A percentile compares a stretch with the other conserved stretches of the same genome.
Evolutionary conservation across 1,140 invertebrate genomes (phyloP).

Genomic region (Adoxophyes honmai): DNA sequence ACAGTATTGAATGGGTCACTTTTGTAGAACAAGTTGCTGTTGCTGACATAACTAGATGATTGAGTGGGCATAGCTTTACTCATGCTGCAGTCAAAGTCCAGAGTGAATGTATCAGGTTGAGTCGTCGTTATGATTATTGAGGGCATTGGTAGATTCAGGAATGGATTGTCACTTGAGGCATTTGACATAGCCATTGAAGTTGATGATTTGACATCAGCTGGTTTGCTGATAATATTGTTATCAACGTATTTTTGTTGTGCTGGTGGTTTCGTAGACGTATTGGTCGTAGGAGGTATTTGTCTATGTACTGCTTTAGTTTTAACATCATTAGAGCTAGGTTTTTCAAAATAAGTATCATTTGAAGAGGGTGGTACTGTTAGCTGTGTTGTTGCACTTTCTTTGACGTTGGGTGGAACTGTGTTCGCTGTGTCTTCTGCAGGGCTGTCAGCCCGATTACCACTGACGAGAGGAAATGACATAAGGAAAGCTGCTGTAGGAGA

Average conservation of each 20-base stretch:
- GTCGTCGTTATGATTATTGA: conserved; percentile 50
- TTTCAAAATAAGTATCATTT: conserved; percentile 44
- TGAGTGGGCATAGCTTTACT: conserved; percentile 50
- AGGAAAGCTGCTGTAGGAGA: conserved; percentile 88
- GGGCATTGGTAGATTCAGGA: conserved; percentile 56
- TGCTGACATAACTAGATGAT: conserved; percentile 40
- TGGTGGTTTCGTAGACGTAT: conserved; percentile 33
- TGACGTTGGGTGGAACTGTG: conserved; percentile 31
- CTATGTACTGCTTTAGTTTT: conserved; percentile 49
- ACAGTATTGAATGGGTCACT: conserved; percentile 56
- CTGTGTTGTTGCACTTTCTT: conserved; percentile 44
- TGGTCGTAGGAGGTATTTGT: conserved; percentile 22
- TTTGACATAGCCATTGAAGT: conserved; percentile 24
- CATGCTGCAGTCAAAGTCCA: conserved; percentile 65
- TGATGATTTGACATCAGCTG: conserved; percentile 34
- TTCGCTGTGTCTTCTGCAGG: conserved; percentile 59
- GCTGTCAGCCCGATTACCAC: conserved; percentile 72
- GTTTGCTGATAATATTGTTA: conserved; percentile 33
- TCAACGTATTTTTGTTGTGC: conserved; percentile 42
- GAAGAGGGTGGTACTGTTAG: conserved; percentile 38
- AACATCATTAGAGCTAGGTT: conserved; percentile 34
- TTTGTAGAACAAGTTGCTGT: conserved; percentile 66
- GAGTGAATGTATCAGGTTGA: conserved; percentile 49
- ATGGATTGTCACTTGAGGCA: conserved; percentile 53
- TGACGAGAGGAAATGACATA: conserved; percentile 85